Evolutionary conservation across 2,888 invertebrate species (phyloP), one percentile per base, ranked within the genome.

Genomic region (Dinocampus coccinellae): DNA sequence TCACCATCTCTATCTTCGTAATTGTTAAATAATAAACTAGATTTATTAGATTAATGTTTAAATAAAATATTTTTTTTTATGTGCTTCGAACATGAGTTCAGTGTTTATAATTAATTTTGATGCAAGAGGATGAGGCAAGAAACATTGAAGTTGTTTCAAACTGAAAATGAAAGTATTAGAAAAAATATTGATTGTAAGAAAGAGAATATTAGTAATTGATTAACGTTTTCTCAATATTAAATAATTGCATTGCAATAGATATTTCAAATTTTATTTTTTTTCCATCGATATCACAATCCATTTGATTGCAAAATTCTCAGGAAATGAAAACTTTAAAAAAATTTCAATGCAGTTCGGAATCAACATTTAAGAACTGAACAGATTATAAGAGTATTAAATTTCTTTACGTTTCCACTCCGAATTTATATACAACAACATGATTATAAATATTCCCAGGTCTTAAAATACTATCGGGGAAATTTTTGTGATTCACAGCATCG

Each of bases 401-500:
- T 62, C 26, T 66, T 79, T 58, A 82, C 24, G 71, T 74, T 69
- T 79, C 69, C 11, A 81, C 75, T 80, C 93, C 93, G 84, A 93
- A 96, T 88, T 92, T 94, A 85, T 93, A 95, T 72, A 91, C 91
- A 52, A 94, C 92, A 73, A 89, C 90, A 80, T 95, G 95, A 24
- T 89, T 86, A 82, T 96, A 96, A 1, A 89, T 88, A 79, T 94
- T 90, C 1, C 93, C 93, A 11, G 95, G 95, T 80, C 91, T 90
- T 58, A 95, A 80, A 61, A 95, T 89, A 4, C 92, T 90, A 70
- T 91, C 91, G 1, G 96, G 96, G 79, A 96, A 96, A 79, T 93
- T 92, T 78, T 87, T 94, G 85, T 95, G 92, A 88, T 97, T 95
- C 0, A 95, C 89, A 11, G 97, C 95, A 88, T 98, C 95, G 0